Base-by-base conservation (phyloP, 2,113 vertebrate species). In the Balaenoptera acutorostrata region DNA sequence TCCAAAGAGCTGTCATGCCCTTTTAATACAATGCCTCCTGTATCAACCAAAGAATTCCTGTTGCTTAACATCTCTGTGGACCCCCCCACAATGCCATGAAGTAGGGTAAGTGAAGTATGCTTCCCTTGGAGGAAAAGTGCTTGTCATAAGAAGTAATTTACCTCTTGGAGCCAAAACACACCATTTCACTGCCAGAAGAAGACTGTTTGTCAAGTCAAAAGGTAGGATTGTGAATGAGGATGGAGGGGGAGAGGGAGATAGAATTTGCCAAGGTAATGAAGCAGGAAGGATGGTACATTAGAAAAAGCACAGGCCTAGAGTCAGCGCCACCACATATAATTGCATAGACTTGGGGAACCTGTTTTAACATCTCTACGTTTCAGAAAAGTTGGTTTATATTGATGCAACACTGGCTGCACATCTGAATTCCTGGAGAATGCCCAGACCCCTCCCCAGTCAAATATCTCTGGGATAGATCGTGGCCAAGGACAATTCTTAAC, bases 21-120 rank as follows among this genome's bases (percentile, higher is more conserved):
- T 96, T 96, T 90, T 80, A 97, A 90, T 88, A 95, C 82, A 97
- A 97, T 88, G 57, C 69, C 81, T 95, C 84, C 57, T 95, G 95
- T 91, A 93, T 97, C 27, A 75, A 55, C 75, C 49, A 94, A 80
- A 64, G 88, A 84, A 88, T 94, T 90, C 81, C 85, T 80, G 74
- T 57, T 86, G 88, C 46, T 92, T 92, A 95, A 94, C 80, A 96
- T 90, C 75, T 96, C 87, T 83, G 27, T 97, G 63, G 63, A 69
- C 93, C 52, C 27, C 39, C 78, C 75, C 27, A 90, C 2, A 11
- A 82, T 64, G 85, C 89, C 94, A 20, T 63, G 23, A 96, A 95
- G 57, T 90, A 88, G 75, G 83, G 57, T 74, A 95, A 97, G 91
- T 88, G 88, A 96, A 96, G 93, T 96, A 96, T 84, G 36, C 23